Evolutionary conservation across 2,113 vertebrate genomes (phyloP), one percentile per base, ranked within the genome.

Genomic region (Chaetodon auriga): DNA sequence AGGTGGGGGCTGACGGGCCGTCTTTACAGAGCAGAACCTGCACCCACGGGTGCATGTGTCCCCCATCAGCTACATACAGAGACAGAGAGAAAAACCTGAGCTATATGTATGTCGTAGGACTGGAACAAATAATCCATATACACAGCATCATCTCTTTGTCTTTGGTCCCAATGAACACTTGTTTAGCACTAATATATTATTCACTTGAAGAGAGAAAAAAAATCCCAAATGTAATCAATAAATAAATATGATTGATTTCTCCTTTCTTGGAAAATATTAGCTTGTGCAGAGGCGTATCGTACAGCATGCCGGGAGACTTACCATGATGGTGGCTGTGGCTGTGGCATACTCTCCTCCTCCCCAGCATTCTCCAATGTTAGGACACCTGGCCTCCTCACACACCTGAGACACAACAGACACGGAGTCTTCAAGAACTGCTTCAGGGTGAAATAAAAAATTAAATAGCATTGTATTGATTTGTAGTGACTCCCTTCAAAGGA

Each of bases 281-380:
- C 45, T 49, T 12, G 23, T 35, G 19, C 7, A 53, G 30, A 30
- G 2, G 30, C 3, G 30, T 30, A 30, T 30, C 30, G n/a, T n/a
- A 15, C 7, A 15, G n/a, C 5, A 13, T 7, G 13, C 12, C 21
- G 36, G n/a, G 12, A 55, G 35, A 70, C 95, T 95, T 82, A 99
- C 98, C 98, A 99, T 99, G 87, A 99, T 99, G 1, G 98, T 99
- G 81, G 98, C 98, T 6, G 98, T 99, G 0, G 98, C 97, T 0
- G 98, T 99, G 46, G 97, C 95, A 5, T 96, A 95, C 63, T 99
- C 97, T 75, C 98, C 97, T 19, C 97, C 98, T 81, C 98, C 98
- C 98, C 98, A 99, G 65, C 98, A 99, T 70, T 99, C 98, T 10
- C 97, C 97, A n/a, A 99, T 98, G 93, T 99, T 99, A 36, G 98